Evolutionary conservation across 2,888 invertebrate species (phyloP), one percentile per base, ranked within the genome.

Genomic region (Eulithis prunata): DNA sequence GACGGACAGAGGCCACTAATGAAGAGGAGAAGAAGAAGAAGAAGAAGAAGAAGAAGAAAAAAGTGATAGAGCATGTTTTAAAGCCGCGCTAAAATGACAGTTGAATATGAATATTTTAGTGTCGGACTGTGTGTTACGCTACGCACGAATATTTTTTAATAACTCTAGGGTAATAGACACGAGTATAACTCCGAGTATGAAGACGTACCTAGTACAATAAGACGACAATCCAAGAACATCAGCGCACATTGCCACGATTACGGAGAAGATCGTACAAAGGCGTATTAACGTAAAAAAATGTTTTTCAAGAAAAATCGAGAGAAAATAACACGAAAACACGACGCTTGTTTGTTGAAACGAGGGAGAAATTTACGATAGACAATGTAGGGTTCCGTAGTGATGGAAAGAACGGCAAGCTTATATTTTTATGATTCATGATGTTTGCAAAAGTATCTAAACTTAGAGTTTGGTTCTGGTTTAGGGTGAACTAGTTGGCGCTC

Each of bases 181-280:
- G 6, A 3, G 32, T 32, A 32, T 32, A 32, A 6, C 32, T 32
- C 32, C 6, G 1, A 3, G 6, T 53, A 63, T 62, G 38, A 66
- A n/a, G 28, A 36, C 12, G 54, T 60, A 46, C 66, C 5, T 52
- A 66, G 66, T 43, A 61, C 53, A 62, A 70, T 62, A 62, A 54
- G 49, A 64, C 62, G 56, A 61, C 63, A 68, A 69, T 70, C 53
- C 62, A 52, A 70, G 51, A 62, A 62, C 62, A 71, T 69, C 69
- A 62, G 54, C 68, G 64, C 71, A 64, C 72, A 76, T 70, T 57
- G 67, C 57, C 51, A 58, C 72, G 69, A 71, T 71, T 72, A 71
- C 71, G 55, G 69, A 71, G 72, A 75, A 74, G 71, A 71, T 71
- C 66, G 57, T 72, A 77, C 76, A 76, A 77, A 76, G 67, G 71